Base-by-base conservation (phyloP, 2,888 invertebrate genomes). In the Trissoscelio sp. region DNA sequence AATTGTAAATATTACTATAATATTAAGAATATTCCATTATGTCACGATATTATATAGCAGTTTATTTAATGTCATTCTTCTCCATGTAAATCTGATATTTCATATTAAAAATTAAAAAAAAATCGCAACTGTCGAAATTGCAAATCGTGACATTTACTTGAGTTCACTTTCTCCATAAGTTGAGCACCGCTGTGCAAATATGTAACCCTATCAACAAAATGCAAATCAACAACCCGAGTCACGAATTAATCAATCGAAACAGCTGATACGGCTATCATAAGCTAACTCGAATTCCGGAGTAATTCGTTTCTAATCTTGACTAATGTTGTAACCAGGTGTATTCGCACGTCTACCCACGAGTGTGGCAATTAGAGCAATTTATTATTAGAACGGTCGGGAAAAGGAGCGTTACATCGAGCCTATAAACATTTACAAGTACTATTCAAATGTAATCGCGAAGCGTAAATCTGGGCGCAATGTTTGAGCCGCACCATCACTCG, bases 401-500 rank as follows among this genome's bases (percentile, higher is more conserved):
- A 72, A 48, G 22, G 53, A 58, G 31, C 39, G 37, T 20, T 31
- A 31, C 37, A 31, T 78, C 22, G 58, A 66, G 39, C 31, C 60
- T 44, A 60, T 60, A 69, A 66, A 79, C 62, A 69, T 79, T 74
- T 57, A 44, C 74, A 58, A 72, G 72, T 31, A 28, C 57, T 58
- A 75, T 80, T 70, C 55, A 70, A 70, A 75, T 46, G 80, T 70
- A 75, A 80, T 62, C 74, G 80, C 64, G 51, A 48, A 46, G 57
- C 51, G 74, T 74, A 80, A 74, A 73, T 73, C 67, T 74, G 73
- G 46, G 66, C 82, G 60, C 39, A 18, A 7, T 48, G 57, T 58
- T 67, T 53, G 12, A 51, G 48, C 51, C 16, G 58, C 77, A 78
- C 83, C 79, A 82, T 85, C 80, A 82, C 83, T 81, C 70, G 84